Conservation (phyloP, 2,113 vertebrate genomes). For the Craseonycteris thonglongyai region DNA sequence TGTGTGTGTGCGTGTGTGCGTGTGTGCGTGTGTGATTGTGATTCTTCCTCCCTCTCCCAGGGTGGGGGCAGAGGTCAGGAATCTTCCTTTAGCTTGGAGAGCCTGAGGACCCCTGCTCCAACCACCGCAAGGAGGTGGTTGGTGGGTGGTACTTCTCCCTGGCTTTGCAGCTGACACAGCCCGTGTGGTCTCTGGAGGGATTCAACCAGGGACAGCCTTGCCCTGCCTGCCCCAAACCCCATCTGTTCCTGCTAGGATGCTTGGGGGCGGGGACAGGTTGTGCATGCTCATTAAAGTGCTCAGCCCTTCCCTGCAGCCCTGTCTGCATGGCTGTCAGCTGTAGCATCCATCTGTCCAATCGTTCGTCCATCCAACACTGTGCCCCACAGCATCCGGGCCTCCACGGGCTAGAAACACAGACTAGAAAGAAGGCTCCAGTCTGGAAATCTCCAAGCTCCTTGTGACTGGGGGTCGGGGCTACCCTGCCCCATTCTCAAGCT, state of each 20-base stretch:
- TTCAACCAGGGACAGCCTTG: background rate
- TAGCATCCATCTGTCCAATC: background rate
- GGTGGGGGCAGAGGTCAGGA: background rate
- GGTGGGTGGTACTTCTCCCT: background rate
- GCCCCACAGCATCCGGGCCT: background rate
- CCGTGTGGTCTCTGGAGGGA: background rate
- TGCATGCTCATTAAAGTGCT: background rate
- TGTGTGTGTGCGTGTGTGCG: too few relatives aligned
- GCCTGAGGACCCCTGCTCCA: background rate
- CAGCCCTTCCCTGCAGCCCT: background rate
- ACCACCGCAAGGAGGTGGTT: background rate
- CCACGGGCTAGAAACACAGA: accelerated
- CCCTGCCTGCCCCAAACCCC: background rate
- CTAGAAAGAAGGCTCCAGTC: background rate
- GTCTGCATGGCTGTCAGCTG: background rate
- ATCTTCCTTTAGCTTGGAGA: background rate
- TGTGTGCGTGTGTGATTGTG: too few relatives aligned
- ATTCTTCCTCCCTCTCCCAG: background rate
- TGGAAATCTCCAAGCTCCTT: background rate
- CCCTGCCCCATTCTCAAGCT: background rate
- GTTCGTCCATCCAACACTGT: background rate
- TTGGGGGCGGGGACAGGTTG: background rate
- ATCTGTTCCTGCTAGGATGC: background rate
- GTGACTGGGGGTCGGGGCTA: background rate
- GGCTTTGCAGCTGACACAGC: background rate